A percentile compares a stretch with the other conserved stretches of the same genome.
Evolutionary conservation across 2,888 invertebrate genomes (phyloP).

Genomic region (Abrostola tripartita): DNA sequence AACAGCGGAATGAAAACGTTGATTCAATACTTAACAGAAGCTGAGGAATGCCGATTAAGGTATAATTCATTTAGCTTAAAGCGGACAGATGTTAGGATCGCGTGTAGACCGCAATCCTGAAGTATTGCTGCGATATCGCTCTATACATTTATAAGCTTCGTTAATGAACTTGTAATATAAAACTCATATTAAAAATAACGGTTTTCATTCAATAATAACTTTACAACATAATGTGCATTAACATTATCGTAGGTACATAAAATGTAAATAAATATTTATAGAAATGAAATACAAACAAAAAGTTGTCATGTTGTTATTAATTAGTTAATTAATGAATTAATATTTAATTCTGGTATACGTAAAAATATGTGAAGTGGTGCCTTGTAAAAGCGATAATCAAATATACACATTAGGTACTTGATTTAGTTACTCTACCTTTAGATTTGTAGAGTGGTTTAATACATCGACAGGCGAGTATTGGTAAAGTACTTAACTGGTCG

Average conservation of each 20-base stretch:
- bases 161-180: constrained; percentile 64
- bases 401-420: constrained; percentile 68
- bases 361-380: constrained; percentile 59
- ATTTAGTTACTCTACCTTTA: constrained; percentile 75
- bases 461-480: constrained; percentile 63
- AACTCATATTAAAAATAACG: constrained; percentile 55
- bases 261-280: constrained; percentile 39
- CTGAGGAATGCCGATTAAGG: constrained; percentile 63
- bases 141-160: constrained; percentile 57
- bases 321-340: constrained; percentile 44
- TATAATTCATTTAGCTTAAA: constrained; percentile 67
- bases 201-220: constrained; percentile 49
- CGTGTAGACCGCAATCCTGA: constrained; percentile 68
- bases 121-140: constrained; percentile 60
- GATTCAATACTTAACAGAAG: constrained; percentile 59
- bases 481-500: constrained; percentile 70
- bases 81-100: constrained; percentile 73
- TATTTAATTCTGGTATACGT: constrained; percentile 48
- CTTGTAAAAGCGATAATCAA: constrained; percentile 70
- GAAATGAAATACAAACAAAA: constrained; percentile 29
- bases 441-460: constrained; percentile 67
- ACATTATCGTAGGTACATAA: constrained; percentile 32
- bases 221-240: constrained; percentile 35
- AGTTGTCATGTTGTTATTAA: constrained; percentile 33
- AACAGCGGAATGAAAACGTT: constrained; percentile 59